These are phyloP conservation scores for Drosophila lini DNA, from an alignment of 1,140 invertebrate genomes.

Conservation along the genomic window DNA sequence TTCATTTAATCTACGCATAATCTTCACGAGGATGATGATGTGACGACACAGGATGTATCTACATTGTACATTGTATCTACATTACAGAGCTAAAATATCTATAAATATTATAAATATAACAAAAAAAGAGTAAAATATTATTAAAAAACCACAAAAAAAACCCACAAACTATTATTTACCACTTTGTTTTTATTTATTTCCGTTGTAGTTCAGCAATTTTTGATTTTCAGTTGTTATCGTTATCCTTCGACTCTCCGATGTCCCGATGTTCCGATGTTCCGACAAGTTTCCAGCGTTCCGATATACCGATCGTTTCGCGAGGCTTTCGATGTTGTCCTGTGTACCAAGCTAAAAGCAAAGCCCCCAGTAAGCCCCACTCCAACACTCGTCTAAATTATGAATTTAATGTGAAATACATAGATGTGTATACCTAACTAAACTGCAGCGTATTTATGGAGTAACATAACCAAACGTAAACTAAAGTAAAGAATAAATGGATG, in stretches of 20 bases:
- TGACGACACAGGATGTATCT: slow-evolving; percentile 61
- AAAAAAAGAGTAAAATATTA: slow-evolving; percentile 82
- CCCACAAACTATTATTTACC: slow-evolving; percentile 23
- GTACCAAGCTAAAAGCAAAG: slow-evolving; percentile 7
- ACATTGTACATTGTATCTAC: slow-evolving; percentile 78
- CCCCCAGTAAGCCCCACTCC: background rate
- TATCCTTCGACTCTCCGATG: background rate
- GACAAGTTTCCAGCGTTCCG: background rate
- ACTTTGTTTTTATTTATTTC: slow-evolving; percentile 23
- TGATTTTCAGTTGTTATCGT: slow-evolving; percentile 27
- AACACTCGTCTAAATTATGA: slow-evolving; percentile 36
- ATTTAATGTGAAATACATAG: slow-evolving; percentile 44
- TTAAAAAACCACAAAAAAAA: slow-evolving; percentile 67
- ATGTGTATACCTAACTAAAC: slow-evolving; percentile 52
- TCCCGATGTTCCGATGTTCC: background rate
- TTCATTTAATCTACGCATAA: slow-evolving; percentile 62
- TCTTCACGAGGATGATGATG: slow-evolving; percentile 47
- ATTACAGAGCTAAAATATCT: slow-evolving; percentile 72
- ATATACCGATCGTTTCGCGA: slow-evolving; percentile 14
- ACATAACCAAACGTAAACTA: slow-evolving; percentile 47
- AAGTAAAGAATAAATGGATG: slow-evolving; percentile 61
- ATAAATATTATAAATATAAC: slow-evolving; percentile 76
- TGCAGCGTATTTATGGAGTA: slow-evolving; percentile 40
- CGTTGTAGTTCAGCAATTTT: slow-evolving; percentile 38
- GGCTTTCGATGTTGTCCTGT: slow-evolving; percentile 32